These are phyloP conservation scores for Lasioglossum marginatum DNA, from an alignment of 2,888 invertebrate genomes.

Conservation along the genomic window DNA sequence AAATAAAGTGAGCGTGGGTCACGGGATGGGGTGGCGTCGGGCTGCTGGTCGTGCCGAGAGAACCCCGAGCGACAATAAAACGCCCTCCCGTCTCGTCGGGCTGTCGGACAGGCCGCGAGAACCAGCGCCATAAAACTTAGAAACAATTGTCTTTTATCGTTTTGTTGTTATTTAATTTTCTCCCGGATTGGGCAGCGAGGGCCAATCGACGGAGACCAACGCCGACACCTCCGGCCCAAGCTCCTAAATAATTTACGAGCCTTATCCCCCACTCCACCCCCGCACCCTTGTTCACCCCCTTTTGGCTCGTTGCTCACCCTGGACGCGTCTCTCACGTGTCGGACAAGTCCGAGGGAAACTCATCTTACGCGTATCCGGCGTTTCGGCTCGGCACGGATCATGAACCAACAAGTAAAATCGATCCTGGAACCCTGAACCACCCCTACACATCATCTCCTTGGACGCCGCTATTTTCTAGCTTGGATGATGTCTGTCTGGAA, in stretches of 20 bases:
- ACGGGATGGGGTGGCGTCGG: slow-evolving; percentile 50
- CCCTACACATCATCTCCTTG: neutral
- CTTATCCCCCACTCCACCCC: slow-evolving; percentile 33
- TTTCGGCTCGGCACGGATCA: neutral
- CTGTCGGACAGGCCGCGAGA: slow-evolving; percentile 72
- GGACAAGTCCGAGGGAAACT: slow-evolving; percentile 24
- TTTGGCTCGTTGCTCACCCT: slow-evolving; percentile 1
- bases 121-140: slow-evolving; percentile 83
- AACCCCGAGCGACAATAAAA: slow-evolving; percentile 70
- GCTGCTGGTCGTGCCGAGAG: slow-evolving; percentile 46
- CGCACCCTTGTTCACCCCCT: slow-evolving; percentile 23
- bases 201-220: slow-evolving; percentile 65
- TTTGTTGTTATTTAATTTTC: slow-evolving; percentile 85
- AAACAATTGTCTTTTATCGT: slow-evolving; percentile 85
- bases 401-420: neutral
- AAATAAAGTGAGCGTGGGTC: slow-evolving; percentile 79
- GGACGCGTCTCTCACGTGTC: slow-evolving; percentile 15
- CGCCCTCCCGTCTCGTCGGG: slow-evolving; percentile 74
- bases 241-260: slow-evolving; percentile 83
- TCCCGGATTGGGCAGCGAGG: slow-evolving; percentile 72
- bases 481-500: neutral
- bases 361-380: neutral
- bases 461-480: neutral
- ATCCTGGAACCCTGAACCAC: neutral
- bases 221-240: slow-evolving; percentile 70